A percentile compares a stretch with the other conserved stretches of the same genome.
Conservation (phyloP, 1,140 invertebrate genomes). For the Rhagoletis pomonella region DNA sequence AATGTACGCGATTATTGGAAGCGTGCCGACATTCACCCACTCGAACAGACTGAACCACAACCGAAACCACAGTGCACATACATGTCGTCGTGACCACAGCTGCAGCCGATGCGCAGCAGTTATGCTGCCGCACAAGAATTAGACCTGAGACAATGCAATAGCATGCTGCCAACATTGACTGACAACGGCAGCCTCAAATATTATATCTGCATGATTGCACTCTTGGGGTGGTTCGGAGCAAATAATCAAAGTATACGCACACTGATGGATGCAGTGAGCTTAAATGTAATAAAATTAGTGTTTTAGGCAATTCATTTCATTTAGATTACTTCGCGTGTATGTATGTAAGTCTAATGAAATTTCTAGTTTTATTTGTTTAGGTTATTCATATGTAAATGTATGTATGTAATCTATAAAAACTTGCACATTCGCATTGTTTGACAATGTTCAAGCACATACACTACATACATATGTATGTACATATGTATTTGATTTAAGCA, state of each 20-base stretch:
- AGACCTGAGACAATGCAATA: not conserved
- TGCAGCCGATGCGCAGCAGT: conserved; percentile 58
- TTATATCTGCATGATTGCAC: not conserved
- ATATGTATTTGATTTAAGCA: not conserved
- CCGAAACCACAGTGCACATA: conserved; percentile 79
- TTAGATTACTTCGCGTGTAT: not conserved
- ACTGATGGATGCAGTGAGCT: not conserved
- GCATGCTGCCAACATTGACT: not conserved
- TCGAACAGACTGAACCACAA: conserved; percentile 82
- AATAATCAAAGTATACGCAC: not conserved
- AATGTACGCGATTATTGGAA: conserved; percentile 86
- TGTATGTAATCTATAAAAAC: not conserved
- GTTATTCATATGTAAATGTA: not conserved
- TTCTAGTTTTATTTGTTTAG: not conserved
- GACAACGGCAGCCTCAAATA: not conserved
- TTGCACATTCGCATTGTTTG: too few species aligned
- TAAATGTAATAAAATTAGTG: conserved; percentile 16
- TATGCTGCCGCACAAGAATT: not conserved
- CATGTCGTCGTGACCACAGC: conserved; percentile 78
- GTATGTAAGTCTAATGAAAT: not conserved
- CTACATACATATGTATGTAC: not conserved
- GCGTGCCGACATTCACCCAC: conserved; percentile 82
- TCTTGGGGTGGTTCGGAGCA: not conserved
- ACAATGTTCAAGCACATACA: not conserved
- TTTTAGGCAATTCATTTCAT: conserved; percentile 9